Conservation (phyloP, 2,888 invertebrate genomes). For the Drosophila rellima region DNA sequence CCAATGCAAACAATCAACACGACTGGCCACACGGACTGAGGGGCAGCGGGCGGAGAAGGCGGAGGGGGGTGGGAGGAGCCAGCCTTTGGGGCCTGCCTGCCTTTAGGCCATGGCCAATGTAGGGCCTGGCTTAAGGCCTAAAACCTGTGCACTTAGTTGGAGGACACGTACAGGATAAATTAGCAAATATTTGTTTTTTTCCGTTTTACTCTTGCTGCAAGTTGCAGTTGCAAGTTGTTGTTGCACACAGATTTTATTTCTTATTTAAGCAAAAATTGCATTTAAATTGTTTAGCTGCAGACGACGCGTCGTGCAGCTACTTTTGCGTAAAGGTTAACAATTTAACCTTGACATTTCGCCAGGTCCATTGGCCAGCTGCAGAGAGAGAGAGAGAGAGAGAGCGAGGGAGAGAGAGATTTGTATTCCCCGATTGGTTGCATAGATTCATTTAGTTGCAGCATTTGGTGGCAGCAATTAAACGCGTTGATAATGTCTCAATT, state of each 20-base stretch:
- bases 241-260: conserved; percentile 72
- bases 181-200: conserved; percentile 82
- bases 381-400: background rate
- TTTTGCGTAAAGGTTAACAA: conserved; percentile 65
- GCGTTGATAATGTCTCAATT: conserved; percentile 82
- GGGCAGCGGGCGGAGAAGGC: background rate
- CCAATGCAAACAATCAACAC: conserved; percentile 82
- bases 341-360: conserved; percentile 79
- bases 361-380: conserved; percentile 43
- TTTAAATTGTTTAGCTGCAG: conserved; percentile 74
- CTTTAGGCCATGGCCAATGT: conserved; percentile 55
- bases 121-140: conserved; percentile 55
- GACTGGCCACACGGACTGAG: conserved; percentile 56
- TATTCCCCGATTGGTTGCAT: too few relatives aligned
- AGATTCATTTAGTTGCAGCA: background rate
- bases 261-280: conserved; percentile 82
- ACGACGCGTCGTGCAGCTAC: conserved; percentile 25
- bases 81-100: conserved; percentile 9
- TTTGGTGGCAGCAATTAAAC: conserved; percentile 48
- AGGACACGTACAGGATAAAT: conserved; percentile 84
- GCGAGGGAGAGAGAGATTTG: background rate
- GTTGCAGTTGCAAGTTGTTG: conserved; percentile 30
- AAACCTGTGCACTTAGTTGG: conserved; percentile 78
- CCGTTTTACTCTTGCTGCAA: conserved; percentile 42
- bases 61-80: background rate